Evolutionary conservation across 2,797 vertebrate genomes (phyloP).

Genomic region (Carduelis carduelis): DNA sequence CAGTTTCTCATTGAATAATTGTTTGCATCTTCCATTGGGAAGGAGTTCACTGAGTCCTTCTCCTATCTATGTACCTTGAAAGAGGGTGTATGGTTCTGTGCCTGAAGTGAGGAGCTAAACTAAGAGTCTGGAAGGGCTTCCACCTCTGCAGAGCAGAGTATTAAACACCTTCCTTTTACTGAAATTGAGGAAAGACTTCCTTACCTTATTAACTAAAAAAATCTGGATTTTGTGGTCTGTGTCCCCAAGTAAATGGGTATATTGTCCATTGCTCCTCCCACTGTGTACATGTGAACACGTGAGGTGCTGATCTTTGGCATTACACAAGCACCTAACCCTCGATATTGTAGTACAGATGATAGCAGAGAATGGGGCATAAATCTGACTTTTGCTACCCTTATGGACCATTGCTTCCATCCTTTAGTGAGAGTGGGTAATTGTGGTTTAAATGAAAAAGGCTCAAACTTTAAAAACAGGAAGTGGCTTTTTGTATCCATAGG

Average conservation of each 20-base stretch:
- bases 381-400: not conserved
- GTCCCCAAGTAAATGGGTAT: not conserved
- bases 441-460: not conserved
- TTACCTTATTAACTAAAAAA: not conserved
- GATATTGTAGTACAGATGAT: not conserved
- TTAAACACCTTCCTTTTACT: not conserved
- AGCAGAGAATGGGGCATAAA: not conserved
- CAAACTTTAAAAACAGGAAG: not conserved
- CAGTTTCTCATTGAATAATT: not conserved
- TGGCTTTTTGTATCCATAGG: not conserved
- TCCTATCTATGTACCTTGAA: accelerated
- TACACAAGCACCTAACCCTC: not conserved
- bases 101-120: not conserved
- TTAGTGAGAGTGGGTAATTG: not conserved
- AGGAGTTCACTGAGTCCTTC: too few species aligned
- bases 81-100: not conserved
- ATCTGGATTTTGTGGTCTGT: not conserved
- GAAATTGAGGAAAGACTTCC: not conserved
- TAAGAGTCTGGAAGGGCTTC: not conserved
- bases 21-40: not conserved
- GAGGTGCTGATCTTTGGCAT: not conserved
- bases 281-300: accelerated
- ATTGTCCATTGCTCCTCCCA: not conserved
- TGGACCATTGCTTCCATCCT: not conserved
- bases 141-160: not conserved